These are phyloP conservation scores for Melozone crissalis DNA, from an alignment of 2,113 vertebrate species.

Conservation along the genomic window DNA sequence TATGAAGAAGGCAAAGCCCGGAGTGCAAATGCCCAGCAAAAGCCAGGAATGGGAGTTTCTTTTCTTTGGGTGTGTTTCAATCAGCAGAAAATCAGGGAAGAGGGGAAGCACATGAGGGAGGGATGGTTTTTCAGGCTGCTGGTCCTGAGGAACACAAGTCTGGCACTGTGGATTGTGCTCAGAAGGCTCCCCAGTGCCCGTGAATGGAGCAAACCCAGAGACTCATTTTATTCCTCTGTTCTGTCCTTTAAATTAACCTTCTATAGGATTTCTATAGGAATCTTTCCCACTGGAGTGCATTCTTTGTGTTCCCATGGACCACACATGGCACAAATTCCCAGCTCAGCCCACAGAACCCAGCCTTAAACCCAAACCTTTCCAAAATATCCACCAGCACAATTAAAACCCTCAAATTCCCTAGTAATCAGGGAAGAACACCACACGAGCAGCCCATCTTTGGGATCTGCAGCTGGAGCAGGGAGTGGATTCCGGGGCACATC, in stretches of 20 bases:
- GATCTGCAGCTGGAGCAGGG: not conserved
- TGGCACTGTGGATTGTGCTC: not conserved
- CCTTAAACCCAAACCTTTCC: not conserved
- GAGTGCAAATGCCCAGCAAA: rapidly evolving
- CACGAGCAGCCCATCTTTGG: not conserved
- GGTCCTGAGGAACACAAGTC: not conserved
- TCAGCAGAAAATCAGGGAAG: not conserved
- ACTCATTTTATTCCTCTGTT: not conserved
- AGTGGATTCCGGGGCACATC: not conserved
- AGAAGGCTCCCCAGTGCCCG: not conserved
- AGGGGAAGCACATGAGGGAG: not conserved
- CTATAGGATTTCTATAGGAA: not conserved
- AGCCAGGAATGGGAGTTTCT: rapidly evolving
- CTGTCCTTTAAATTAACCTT: not conserved
- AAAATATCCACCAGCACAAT: not conserved
- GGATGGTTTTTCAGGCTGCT: not conserved
- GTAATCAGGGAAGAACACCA: not conserved
- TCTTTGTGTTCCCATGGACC: not conserved
- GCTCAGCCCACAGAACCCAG: rapidly evolving
- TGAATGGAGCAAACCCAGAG: not conserved
- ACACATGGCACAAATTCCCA: rapidly evolving
- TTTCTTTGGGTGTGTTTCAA: not conserved
- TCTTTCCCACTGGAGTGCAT: rapidly evolving
- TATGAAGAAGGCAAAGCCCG: not conserved
- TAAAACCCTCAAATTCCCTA: not conserved